Evolutionary conservation across 2,113 vertebrate species (phyloP), one percentile per base, ranked within the genome.

Genomic region (Dipodomys stephensi): DNA sequence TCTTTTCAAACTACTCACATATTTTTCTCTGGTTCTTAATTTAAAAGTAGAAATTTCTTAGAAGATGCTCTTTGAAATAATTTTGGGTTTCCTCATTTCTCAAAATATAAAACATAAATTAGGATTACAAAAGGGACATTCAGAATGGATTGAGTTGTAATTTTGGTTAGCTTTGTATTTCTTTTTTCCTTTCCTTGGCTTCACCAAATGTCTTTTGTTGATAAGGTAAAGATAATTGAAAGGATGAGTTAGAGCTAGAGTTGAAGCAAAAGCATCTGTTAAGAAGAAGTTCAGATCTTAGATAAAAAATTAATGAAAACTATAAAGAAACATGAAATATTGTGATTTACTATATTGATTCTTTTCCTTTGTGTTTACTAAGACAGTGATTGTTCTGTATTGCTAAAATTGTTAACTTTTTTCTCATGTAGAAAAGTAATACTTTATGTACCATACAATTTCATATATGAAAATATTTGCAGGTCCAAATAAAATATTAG

Each of bases 281-380:
- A 81, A 82, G 88, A 95, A 94, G 92, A 95, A 82, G 83, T 83
- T 96, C 87, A 76, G 81, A 94, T 91, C 44, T 94, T 74, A 91
- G 60, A 92, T 92, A 87, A 92, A 95, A 93, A 95, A 95, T 94
- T 91, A 92, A 94, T 85, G 35, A 87, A 87, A 94, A 84, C 71
- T 72, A 32, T 64, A 87, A 28, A 72, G 67, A 96, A 96, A 90
- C n/a, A 81, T 64, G 23, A 64, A 85, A 69, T 89, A 39, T 69
- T 89, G 15, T 94, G 93, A 93, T 88, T 96, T 88, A 83, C 32
- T 28, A 83, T 68, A 95, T 60, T 69, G 72, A 77, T 92, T 89
- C 6, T 74, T 92, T 65, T 90, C 60, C 77, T 95, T 90, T 85
- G 44, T 95, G 80, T 69, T 89, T 85, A 94, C 74, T 92, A 93